A percentile compares a stretch with the other conserved stretches of the same genome.
These are phyloP conservation scores for Danio choprae DNA, from an alignment of 2,797 vertebrate genomes.

Conservation along the genomic window DNA sequence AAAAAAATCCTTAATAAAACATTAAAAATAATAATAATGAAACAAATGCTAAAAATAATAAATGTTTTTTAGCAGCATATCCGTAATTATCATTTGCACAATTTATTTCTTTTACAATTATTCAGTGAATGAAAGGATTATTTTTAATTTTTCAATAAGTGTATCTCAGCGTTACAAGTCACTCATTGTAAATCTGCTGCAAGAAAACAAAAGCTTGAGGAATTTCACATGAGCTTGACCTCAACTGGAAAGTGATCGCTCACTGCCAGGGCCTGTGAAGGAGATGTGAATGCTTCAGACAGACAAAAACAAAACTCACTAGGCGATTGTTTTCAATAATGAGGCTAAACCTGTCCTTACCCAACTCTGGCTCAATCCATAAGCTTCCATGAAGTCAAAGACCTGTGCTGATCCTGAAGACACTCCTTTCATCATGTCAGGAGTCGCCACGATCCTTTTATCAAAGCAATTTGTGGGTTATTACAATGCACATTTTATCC, in stretches of 20 bases:
- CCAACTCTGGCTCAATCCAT: slow-evolving; percentile 78
- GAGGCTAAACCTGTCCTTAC: slow-evolving; percentile 67
- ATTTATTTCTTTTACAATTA: neutral
- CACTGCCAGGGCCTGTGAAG: slow-evolving; percentile 82
- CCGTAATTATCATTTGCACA: no score
- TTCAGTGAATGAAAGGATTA: neutral
- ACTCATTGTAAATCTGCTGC: neutral
- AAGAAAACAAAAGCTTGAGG: neutral
- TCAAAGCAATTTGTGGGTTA: neutral
- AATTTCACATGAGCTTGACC: slow-evolving; percentile 68
- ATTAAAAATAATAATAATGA: no score
- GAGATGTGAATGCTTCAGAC: neutral
- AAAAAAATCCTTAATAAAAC: no score
- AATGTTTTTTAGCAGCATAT: no score
- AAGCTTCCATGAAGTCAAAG: slow-evolving; percentile 80
- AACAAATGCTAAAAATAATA: no score
- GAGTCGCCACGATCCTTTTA: slow-evolving; percentile 84
- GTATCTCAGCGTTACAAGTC: neutral
- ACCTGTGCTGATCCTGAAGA: slow-evolving; percentile 73
- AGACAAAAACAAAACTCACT: neutral
- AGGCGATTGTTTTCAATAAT: neutral
- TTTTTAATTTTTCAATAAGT: neutral
- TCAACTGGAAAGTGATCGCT: slow-evolving; percentile 94
- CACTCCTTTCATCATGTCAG: slow-evolving; percentile 76
- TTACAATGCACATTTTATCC: neutral